Percentiles rank a stretch among this genome's conserved stretches.
Conservation (phyloP, 2,113 vertebrate species). For the Calyptommatus sinebrachiatus region DNA sequence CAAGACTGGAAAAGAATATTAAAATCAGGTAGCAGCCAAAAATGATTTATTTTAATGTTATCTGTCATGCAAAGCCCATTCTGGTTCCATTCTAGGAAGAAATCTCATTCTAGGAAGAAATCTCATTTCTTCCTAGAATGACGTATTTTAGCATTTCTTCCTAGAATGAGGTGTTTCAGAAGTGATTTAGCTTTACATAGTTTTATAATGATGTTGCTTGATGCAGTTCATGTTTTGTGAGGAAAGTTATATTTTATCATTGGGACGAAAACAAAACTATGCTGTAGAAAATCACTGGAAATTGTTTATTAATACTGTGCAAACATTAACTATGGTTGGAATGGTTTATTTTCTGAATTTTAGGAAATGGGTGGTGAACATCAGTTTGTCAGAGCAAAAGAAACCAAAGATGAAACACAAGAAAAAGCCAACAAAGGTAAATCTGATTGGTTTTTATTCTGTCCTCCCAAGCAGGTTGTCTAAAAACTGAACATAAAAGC, state of each 20-base stretch:
- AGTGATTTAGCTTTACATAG: too few species aligned
- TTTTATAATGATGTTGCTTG: too few species aligned
- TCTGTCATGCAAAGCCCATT: too few species aligned
- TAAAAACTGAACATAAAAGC: neutral
- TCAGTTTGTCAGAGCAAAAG: conserved; percentile 67
- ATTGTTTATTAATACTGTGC: neutral
- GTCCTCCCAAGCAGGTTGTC: neutral
- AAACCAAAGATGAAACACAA: conserved; percentile 64
- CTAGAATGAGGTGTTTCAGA: too few species aligned
- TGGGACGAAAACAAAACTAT: too few species aligned
- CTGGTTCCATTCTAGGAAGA: too few species aligned
- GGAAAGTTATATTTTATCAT: too few species aligned
- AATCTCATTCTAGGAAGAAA: too few species aligned
- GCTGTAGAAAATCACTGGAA: too few species aligned
- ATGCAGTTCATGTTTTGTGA: too few species aligned
- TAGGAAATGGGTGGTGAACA: conserved; percentile 69
- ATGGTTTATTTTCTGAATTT: conserved; percentile 52
- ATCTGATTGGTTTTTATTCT: conserved; percentile 39
- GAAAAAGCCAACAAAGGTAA: conserved; percentile 77
- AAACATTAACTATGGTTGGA: neutral
- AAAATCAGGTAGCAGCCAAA: neutral
- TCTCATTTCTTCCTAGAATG: too few species aligned
- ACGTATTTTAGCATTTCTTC: too few species aligned
- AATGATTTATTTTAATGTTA: neutral
- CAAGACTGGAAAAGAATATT: neutral